Evolutionary conservation across 2,797 vertebrate species (phyloP), one percentile per base, ranked within the genome.

Genomic region (Sebastes iracundus): DNA sequence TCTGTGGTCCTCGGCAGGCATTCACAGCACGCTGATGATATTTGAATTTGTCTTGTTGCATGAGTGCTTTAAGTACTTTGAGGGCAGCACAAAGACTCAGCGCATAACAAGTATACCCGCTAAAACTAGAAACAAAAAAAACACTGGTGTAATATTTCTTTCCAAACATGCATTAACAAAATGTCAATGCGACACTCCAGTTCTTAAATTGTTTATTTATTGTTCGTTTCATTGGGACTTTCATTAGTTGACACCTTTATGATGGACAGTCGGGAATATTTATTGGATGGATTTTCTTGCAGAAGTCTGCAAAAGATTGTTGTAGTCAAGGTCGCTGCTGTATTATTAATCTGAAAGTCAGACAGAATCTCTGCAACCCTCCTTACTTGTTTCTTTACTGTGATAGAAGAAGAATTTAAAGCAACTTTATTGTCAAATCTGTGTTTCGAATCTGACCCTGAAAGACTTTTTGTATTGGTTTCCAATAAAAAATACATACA

Each of bases 1-100:
- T 82, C 55, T 67, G 58, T 10, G 22, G 38, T 58, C 32, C 10
- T 73, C 82, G 79, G 75, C 68, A 78, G 73, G 65, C 28, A 63
- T 80, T 84, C 72, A 22, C 63, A 80, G 56, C 78, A 49, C 14
- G 14, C 60, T 66, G 52, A 70, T 68, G 14, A 81, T 80, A 46
- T 76, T 63, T 75, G 55, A 62, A 65, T 72, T n/a, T 66, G 35
- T 82, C 56, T 80, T 59, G 55, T 22, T 68, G 63, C 46, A 59
- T 61, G 46, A 69, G 42, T 22, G 52, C 61, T 81, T 58, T 77
- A 18, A 65, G 79, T 77, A 20, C 25, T 69, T 64, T 38, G 30
- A 74, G 69, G 25, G 20, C 67, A 66, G 22, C 33, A 23, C 20
- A 49, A 7, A 38, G 53, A 22, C 4, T 63, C 65, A 7, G 11